Evolutionary conservation across 1,140 invertebrate genomes (phyloP), one percentile per base, ranked within the genome.

Genomic region (Diplogasteroides magnus): DNA sequence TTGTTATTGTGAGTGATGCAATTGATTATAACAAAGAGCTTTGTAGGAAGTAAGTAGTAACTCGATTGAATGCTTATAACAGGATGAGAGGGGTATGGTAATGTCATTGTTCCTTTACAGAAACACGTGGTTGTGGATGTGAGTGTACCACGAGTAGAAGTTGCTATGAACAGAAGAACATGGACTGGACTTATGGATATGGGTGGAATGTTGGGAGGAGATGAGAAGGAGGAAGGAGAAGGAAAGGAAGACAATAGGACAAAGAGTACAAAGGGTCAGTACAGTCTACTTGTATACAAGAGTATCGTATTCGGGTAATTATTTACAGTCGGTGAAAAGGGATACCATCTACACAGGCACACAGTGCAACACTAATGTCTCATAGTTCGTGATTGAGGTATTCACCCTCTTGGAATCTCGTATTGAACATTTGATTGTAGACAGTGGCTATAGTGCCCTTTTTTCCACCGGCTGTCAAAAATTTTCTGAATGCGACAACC

Each of bases 121-220:
- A 86, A 83, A 3, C 86, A 87, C 70, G 83, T 86, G 31, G 85
- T 84, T 69, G 84, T 89, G n/a, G 85, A 86, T 65, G 88, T 97
- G 3, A 90, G 95, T 81, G 94, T 97, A 82, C 95, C 93, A 81
- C 90, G 91, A 76, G 84, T 97, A 58, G 92, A 95, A 80, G 86
- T 94, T 31, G 89, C 91, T 14, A 88, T 97, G 27, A 95, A 91
- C 82, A 89, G 93, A 23, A 82, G 94, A 80, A 92, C 92, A 27
- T 97, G 93, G 93, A 91, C 94, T 72, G 89, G 93, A 1, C 88
- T 96, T 13, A 86, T 96, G 14, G 93, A 97, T 83, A 95, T 97
- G 82, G 91, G 96, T 32, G 85, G 84, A 28, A 73, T 85, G 59
- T 64, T 76, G 2, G 75, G 73, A 25, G 37, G 6, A 11, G 61